Base-by-base conservation (phyloP, 53 echinoderm and acorn worm genomes). In the Temnopleurus reevesii region DNA sequence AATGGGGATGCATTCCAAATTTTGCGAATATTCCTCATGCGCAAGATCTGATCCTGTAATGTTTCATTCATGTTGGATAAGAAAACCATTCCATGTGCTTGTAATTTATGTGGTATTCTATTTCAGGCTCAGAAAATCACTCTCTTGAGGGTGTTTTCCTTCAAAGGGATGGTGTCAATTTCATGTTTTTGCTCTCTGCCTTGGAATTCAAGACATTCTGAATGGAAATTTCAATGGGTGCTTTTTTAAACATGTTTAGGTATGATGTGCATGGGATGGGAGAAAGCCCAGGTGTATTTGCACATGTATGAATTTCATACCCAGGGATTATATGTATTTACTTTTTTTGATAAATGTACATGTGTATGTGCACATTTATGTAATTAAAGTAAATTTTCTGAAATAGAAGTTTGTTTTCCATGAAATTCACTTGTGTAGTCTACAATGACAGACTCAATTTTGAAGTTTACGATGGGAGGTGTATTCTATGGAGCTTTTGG, bases 31-130 rank as follows among this genome's bases (percentile, higher is more conserved):
- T n/a, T n/a, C n/a, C n/a, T n/a, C n/a, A n/a, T n/a, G n/a, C n/a
- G n/a, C n/a, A n/a, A n/a, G n/a, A n/a, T n/a, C n/a, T n/a, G n/a
- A 63, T 63, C 34, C 63, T 63, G 4, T 12, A 31, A n/a, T n/a
- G 63, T 63, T 63, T 31, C 63, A 63, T 63, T 31, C 63, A 63
- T 63, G 63, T 33, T 30, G 18, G 33, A 18, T 13, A 13, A 66
- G 21, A 41, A 71, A 21, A 41, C 19, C 41, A n/a, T n/a, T n/a
- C 5, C 71, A 71, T 71, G 71, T 71, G 43, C 71, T n/a, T 71
- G 71, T 41, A 71, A 36, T 71, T 43, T 19, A 71, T 71, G 38
- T 71, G 71, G 71, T 71, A 71, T 71, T 71, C 71, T 71, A 41
- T 71, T 71, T 41, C 71, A 38, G 71, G 41, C 23, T 13, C 71